Conservation (phyloP, 2,113 vertebrate genomes). For the Neolamprologus longior region DNA sequence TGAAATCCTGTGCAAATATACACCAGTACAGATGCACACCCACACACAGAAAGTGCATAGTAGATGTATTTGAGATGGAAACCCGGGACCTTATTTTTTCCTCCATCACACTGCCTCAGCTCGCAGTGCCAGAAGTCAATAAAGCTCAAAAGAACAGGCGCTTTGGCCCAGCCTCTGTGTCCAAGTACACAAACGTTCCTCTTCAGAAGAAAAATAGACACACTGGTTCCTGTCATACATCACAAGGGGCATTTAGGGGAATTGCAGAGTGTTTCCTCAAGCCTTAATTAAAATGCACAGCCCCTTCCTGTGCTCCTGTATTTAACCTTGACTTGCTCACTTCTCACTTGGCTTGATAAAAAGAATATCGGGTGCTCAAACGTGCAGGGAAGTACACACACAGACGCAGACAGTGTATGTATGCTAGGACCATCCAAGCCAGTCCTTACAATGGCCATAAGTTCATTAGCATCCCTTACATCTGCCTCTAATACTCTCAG, state of each 20-base stretch:
- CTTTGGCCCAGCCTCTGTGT: conserved; percentile 19
- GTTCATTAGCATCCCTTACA: conserved; percentile 66
- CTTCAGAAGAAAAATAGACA: conserved; percentile 33
- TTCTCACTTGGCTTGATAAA: conserved; percentile 25
- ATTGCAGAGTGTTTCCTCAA: conserved; percentile 48
- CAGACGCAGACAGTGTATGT: background rate
- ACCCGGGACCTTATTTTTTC: conserved; percentile 2
- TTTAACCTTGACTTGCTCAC: conserved; percentile 63
- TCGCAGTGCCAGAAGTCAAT: conserved; percentile 37
- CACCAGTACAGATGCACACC: background rate
- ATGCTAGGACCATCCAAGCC: conserved; percentile 7
- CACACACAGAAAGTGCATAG: background rate
- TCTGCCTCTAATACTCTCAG: conserved; percentile 44
- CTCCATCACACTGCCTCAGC: background rate
- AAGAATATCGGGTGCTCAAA: conserved; percentile 1
- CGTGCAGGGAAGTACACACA: background rate
- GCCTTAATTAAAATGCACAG: conserved; percentile 60
- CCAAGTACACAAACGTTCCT: conserved; percentile 31
- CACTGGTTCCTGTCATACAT: conserved; percentile 48
- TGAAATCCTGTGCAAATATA: background rate
- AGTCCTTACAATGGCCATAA: conserved; percentile 19
- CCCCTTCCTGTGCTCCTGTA: conserved; percentile 42
- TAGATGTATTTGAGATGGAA: background rate
- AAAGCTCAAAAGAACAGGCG: conserved; percentile 22
- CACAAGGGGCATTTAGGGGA: conserved; percentile 37